Evolutionary conservation across 2,888 invertebrate genomes (phyloP).

Genomic region (Habrosyne pyritoides): DNA sequence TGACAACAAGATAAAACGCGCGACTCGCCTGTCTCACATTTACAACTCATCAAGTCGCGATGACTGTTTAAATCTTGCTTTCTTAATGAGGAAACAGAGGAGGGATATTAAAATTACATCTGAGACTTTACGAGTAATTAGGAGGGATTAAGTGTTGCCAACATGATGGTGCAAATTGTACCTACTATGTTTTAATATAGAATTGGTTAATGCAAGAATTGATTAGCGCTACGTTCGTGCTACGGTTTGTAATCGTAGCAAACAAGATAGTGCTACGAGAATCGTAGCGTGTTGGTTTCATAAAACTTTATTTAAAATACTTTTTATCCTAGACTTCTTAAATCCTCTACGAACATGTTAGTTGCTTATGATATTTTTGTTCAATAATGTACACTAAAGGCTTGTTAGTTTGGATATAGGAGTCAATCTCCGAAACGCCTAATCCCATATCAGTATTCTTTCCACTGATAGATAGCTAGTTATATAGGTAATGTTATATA

Average conservation of each 20-base stretch:
- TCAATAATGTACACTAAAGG: too few relatives aligned
- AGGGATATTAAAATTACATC: constrained; percentile 50
- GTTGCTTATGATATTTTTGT: too few relatives aligned
- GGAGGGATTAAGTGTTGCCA: constrained; percentile 32
- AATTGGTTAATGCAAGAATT: too few relatives aligned
- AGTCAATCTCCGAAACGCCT: too few relatives aligned
- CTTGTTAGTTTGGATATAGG: too few relatives aligned
- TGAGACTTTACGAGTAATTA: constrained; percentile 46
- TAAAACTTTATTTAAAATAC: too few relatives aligned
- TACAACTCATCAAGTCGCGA: constrained; percentile 57
- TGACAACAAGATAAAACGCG: constrained; percentile 63
- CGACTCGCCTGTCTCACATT: constrained; percentile 37
- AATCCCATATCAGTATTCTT: too few relatives aligned
- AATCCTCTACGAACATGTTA: too few relatives aligned
- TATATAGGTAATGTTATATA: too few relatives aligned
- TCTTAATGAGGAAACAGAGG: constrained; percentile 36
- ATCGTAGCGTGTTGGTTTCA: background rate
- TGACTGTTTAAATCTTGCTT: constrained; percentile 46
- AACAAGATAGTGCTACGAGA: background rate
- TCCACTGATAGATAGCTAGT: too few relatives aligned
- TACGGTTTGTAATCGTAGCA: background rate
- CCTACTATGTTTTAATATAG: background rate
- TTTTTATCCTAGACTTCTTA: too few relatives aligned
- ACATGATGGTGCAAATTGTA: background rate
- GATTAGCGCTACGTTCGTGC: background rate